Evolutionary conservation across 1,140 invertebrate species (phyloP).

Genomic region (Diplogasteroides magnus): DNA sequence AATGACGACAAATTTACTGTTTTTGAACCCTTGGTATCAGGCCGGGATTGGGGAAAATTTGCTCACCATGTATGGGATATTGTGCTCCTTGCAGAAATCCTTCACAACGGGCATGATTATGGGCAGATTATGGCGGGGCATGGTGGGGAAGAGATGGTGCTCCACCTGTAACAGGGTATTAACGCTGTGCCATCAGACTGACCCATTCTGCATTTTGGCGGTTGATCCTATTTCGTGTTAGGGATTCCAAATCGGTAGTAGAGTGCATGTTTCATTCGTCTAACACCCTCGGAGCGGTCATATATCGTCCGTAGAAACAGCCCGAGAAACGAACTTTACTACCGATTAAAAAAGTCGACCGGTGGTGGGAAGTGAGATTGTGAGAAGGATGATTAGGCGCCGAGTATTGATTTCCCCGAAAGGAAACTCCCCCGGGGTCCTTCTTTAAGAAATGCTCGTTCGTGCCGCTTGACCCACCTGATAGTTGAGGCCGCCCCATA

Average conservation of each 20-base stretch:
- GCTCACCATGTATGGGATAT: slow-evolving; percentile 50
- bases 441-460: too few species aligned
- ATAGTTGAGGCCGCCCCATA: slow-evolving; percentile 56
- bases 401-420: too few species aligned
- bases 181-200: not conserved
- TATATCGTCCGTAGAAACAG: not conserved
- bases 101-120: slow-evolving; percentile 53
- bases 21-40: too few species aligned
- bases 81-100: slow-evolving; percentile 49
- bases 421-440: too few species aligned
- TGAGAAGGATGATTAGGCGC: too few species aligned
- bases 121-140: slow-evolving; percentile 50
- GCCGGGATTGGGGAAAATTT: not conserved
- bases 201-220: not conserved
- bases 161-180: slow-evolving; percentile 43
- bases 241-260: too few species aligned
- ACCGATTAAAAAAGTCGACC: not conserved
- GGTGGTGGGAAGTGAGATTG: not conserved
- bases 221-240: too few species aligned
- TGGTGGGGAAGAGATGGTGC: slow-evolving; percentile 55
- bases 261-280: too few species aligned
- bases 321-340: not conserved
- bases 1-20: too few species aligned
- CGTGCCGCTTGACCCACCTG: too few species aligned
- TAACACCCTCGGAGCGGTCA: too few species aligned